A percentile compares a stretch with the other conserved stretches of the same genome.
Conservation (phyloP, 1,140 invertebrate species). For the Drosophila repletoides region DNA sequence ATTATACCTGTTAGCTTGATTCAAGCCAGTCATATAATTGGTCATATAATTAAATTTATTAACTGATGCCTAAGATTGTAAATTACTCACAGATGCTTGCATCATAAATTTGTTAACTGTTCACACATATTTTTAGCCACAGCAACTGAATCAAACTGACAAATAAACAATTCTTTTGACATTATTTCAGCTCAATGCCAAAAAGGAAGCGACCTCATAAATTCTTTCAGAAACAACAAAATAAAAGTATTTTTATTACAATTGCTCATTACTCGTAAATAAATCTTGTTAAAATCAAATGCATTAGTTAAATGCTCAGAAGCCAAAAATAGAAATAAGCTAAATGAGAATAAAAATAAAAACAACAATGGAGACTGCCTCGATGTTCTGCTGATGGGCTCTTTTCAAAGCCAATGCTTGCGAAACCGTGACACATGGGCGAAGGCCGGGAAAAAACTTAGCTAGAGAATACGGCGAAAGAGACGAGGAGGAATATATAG, state of each 20-base stretch:
- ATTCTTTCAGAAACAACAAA: neutral
- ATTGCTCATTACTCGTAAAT: conserved; percentile 38
- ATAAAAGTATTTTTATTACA: conserved; percentile 31
- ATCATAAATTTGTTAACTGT: conserved; percentile 1
- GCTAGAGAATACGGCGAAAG: neutral
- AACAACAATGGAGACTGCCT: conserved; percentile 7
- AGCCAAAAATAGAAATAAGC: conserved; percentile 29
- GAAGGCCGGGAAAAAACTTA: conserved; percentile 46
- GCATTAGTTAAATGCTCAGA: conserved; percentile 39
- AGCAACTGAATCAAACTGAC: too few species aligned
- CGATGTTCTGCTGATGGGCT: conserved; percentile 13
- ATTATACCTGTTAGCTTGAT: too few species aligned
- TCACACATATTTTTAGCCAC: conserved; percentile 9
- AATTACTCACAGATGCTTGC: neutral
- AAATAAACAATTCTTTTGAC: neutral
- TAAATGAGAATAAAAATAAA: neutral
- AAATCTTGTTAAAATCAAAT: conserved; percentile 42
- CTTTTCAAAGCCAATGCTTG: conserved; percentile 66
- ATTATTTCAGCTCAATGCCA: neutral
- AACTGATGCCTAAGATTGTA: too few species aligned
- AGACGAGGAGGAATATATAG: neutral
- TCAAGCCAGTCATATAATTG: too few species aligned
- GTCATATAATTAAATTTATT: too few species aligned
- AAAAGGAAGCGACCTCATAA: conserved; percentile 14
- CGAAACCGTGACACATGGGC: conserved; percentile 63